Evolutionary conservation across 2,113 vertebrate species (phyloP).

Genomic region (Natator depressus): DNA sequence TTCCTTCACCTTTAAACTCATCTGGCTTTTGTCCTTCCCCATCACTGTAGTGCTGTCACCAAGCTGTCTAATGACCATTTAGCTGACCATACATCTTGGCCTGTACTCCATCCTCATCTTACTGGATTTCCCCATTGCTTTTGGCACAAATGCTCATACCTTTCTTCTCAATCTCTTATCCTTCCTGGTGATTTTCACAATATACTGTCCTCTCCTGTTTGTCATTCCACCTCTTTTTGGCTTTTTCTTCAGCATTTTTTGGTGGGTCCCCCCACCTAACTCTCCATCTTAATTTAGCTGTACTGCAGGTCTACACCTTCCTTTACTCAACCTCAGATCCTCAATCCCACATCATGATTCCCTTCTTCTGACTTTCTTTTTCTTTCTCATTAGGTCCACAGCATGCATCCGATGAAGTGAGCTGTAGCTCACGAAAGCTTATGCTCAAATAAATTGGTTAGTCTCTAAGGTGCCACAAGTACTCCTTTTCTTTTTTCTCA

Average conservation of each 20-base stretch:
- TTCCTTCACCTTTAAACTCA: conserved; percentile 9
- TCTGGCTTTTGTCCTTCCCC: background rate
- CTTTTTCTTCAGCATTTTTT: background rate
- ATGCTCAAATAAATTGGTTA: no score
- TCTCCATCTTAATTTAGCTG: background rate
- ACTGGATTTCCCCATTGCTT: background rate
- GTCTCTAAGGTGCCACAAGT: no score
- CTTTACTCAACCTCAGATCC: background rate
- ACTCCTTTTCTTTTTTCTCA: no score
- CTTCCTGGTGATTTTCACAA: no score
- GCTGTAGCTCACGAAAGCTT: no score
- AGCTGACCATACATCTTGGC: background rate
- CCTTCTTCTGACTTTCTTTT: background rate
- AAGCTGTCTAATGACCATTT: background rate
- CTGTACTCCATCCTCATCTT: background rate
- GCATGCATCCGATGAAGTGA: no score
- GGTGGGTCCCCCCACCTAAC: background rate
- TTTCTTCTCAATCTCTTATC: background rate
- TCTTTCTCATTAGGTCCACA: background rate
- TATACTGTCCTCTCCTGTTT: background rate
- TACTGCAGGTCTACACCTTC: background rate
- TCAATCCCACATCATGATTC: background rate
- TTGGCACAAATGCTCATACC: background rate
- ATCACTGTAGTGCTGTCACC: background rate
- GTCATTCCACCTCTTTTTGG: background rate